Conservation (phyloP, 2,797 vertebrate species). For the Lithobates sylvaticus region DNA sequence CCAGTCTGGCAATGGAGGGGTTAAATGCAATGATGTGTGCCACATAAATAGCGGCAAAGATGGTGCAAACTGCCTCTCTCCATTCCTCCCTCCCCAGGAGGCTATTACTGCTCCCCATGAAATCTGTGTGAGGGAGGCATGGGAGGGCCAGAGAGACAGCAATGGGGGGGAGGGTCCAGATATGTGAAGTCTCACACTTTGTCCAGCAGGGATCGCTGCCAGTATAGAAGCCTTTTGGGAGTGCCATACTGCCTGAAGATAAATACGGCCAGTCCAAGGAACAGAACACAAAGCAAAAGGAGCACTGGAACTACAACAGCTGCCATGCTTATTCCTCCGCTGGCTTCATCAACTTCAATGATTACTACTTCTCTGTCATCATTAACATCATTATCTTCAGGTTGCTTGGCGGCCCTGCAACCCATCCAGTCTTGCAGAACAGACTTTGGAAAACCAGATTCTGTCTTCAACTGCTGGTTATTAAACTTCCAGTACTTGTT, state of each 20-base stretch:
- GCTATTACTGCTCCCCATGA: slow-evolving; percentile 46
- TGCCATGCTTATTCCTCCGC: slow-evolving; percentile 70
- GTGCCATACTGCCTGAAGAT: slow-evolving; percentile 90
- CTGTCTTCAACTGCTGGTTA: slow-evolving; percentile 91
- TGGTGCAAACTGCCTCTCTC: slow-evolving; percentile 43
- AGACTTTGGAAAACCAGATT: slow-evolving; percentile 89
- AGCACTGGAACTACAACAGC: slow-evolving; percentile 85
- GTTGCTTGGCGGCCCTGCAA: slow-evolving; percentile 79
- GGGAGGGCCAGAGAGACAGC: slow-evolving; percentile 29
- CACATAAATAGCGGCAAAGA: slow-evolving; percentile 47
- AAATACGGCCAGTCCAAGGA: slow-evolving; percentile 81
- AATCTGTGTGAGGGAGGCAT: slow-evolving; percentile 48
- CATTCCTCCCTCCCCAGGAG: slow-evolving; percentile 34
- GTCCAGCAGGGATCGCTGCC: slow-evolving; percentile 79
- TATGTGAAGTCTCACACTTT: slow-evolving; percentile 71
- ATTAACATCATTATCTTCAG: slow-evolving; percentile 38
- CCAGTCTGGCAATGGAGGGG: slow-evolving; percentile 58
- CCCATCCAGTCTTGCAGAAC: slow-evolving; percentile 90
- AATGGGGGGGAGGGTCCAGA: slow-evolving; percentile 41
- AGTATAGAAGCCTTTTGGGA: slow-evolving; percentile 90
- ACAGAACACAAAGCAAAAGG: slow-evolving; percentile 85
- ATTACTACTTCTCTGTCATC: slow-evolving; percentile 83
- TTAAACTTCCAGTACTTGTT: slow-evolving; percentile 95
- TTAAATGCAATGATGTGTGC: slow-evolving; percentile 49
- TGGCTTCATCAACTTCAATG: slow-evolving; percentile 83